Evolutionary conservation across 2,113 vertebrate genomes (phyloP).

Genomic region (Perca fluviatilis): DNA sequence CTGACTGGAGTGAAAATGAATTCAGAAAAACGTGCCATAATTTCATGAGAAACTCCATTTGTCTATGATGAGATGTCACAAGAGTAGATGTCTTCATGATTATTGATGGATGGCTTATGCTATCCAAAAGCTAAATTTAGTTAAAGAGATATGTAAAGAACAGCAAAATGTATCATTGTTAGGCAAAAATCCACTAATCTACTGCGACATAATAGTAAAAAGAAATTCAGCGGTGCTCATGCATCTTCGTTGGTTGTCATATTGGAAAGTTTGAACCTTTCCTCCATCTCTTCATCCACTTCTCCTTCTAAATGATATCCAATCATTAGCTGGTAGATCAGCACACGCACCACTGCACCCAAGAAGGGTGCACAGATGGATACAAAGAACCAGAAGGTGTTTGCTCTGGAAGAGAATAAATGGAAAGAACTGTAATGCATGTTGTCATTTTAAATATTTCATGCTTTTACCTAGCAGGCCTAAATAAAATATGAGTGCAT

Average conservation of each 20-base stretch:
- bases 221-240: not conserved
- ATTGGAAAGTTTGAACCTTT: slow-evolving; percentile 86
- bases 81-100: not conserved
- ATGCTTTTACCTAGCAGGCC: not conserved
- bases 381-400: slow-evolving; percentile 89
- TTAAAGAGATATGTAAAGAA: not conserved
- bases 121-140: not conserved
- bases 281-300: slow-evolving; percentile 71
- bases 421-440: not conserved
- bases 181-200: not conserved
- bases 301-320: slow-evolving; percentile 88
- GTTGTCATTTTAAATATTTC: not conserved
- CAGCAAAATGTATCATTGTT: not conserved
- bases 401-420: slow-evolving; percentile 71
- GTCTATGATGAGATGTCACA: not conserved
- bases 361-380: slow-evolving; percentile 89
- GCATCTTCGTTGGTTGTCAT: slow-evolving; percentile 81
- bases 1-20: slow-evolving; percentile 12
- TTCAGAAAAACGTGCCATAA: not conserved
- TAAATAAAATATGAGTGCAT: not conserved
- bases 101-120: not conserved
- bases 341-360: slow-evolving; percentile 85
- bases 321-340: slow-evolving; percentile 90
- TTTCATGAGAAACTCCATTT: slow-evolving; percentile 8
- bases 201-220: not conserved